Evolutionary conservation across 2,888 invertebrate species (phyloP), one percentile per base, ranked within the genome.

Genomic region (Tipula lateralis): DNA sequence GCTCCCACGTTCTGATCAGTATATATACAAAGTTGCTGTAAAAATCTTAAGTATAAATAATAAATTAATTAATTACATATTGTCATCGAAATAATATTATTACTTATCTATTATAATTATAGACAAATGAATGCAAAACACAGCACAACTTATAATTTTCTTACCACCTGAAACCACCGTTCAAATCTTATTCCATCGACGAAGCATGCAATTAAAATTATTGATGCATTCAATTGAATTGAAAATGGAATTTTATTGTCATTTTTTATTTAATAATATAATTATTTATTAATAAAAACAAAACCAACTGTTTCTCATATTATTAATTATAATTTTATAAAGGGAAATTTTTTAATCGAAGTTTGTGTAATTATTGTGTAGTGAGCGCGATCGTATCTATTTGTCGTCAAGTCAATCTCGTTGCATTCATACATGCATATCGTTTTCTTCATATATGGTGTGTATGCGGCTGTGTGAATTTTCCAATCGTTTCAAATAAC

Each of bases 141-240:
- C 1, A 66, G 24, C 3, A 44, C 1, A 19, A 24, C 24, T 66
- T 66, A 24, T 66, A 66, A 66, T 19, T 66, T 66, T 66, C 24
- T 66, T 24, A 24, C 66, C 66, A 66, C 66, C 66, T 66, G 66
- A 39, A 39, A 44, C 12, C 3, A 4, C 66, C 24, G 9, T 66
- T 24, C 66, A 66, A 66, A 66, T 66, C 66, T 66, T 66, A 66
- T 66, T 66, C 82, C n/a, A 82, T 82, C 30, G 30, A n/a, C 30
- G 16, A 82, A 30, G 32, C 82, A 82, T 30, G 32, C 82, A 82
- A 82, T 30, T 9, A 32, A 82, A 82, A 82, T 82, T 82, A 30
- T 82, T 82, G 82, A 66, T 66, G 66, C 66, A 66, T 66, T 66
- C 66, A 66, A 66, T 66, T 66, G 66, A 24, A 66, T 66, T 66